phyloP scores from a whole-genome alignment of 2,113 vertebrate species.

The Nansenia antarctica region DNA sequence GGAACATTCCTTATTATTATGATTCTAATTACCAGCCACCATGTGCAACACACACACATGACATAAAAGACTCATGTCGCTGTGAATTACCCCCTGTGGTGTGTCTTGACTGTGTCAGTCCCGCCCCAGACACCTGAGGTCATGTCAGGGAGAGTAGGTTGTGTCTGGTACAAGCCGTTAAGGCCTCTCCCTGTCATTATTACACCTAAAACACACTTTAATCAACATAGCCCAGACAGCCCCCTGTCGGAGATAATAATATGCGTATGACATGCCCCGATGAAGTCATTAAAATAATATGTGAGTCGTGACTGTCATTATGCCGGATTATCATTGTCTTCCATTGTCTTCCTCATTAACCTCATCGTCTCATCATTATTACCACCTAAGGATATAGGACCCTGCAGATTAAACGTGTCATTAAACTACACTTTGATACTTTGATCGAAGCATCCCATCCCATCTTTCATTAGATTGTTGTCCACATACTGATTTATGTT shows the following conservation, averaged over 20 bases:
- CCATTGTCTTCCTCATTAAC: conserved; percentile 58
- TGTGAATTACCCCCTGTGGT: no score
- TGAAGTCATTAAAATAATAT: conserved; percentile 66
- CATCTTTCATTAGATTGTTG: no score
- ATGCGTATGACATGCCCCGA: conserved; percentile 59
- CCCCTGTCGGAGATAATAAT: conserved; percentile 50
- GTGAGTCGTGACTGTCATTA: conserved; percentile 41
- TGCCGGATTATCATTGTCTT: conserved; percentile 47
- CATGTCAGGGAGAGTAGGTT: not conserved
- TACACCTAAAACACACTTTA: conserved; percentile 40
- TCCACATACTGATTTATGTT: no score
- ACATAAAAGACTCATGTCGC: no score
- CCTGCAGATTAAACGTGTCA: conserved; percentile 62
- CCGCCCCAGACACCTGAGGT: conserved; percentile 8
- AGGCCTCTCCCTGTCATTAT: conserved; percentile 49
- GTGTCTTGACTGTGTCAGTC: no score
- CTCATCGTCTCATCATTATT: conserved; percentile 58
- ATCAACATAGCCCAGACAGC: conserved; percentile 55
- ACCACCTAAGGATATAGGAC: conserved; percentile 43
- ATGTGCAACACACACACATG: no score
- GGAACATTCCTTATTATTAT: no score
- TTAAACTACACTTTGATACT: no score
- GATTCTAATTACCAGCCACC: no score
- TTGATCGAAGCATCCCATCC: no score
- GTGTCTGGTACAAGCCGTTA: conserved; percentile 11